Conservation (phyloP, 2,888 invertebrate genomes). For the Mongoloraphidia duomilia region DNA sequence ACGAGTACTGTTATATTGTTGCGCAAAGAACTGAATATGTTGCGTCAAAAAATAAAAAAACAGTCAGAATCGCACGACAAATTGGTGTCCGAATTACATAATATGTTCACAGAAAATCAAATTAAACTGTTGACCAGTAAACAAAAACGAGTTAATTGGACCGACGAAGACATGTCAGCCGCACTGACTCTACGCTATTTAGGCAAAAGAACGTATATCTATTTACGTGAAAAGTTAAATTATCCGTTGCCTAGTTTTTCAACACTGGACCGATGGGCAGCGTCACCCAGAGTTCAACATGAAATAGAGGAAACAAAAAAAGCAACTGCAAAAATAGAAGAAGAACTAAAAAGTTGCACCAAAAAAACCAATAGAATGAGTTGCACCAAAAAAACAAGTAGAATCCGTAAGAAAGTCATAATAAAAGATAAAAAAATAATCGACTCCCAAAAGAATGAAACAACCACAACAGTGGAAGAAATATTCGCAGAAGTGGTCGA, state of each 20-base stretch:
- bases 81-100: not conserved
- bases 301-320: not conserved
- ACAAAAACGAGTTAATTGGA: not conserved
- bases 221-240: not conserved
- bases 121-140: not conserved
- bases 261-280: not conserved
- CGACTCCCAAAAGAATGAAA: not conserved
- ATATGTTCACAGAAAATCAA: constrained; percentile 1
- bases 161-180: not conserved
- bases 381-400: not conserved
- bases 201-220: not conserved
- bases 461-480: constrained; percentile 1
- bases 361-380: not conserved
- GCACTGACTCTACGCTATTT: not conserved
- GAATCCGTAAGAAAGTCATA: not conserved
- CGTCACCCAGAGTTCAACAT: not conserved
- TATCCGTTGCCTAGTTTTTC: constrained; percentile 1
- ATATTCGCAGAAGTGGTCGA: not conserved
- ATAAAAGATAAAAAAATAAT: not conserved
- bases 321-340: constrained; percentile 7
- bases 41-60: not conserved
- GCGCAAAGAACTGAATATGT: not conserved
- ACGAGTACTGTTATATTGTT: not conserved
- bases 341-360: constrained; percentile 5
- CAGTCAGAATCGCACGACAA: not conserved